A percentile compares a stretch with the other conserved stretches of the same genome.
Conservation (phyloP, 2,888 invertebrate species). For the Ectobius pallidus region DNA sequence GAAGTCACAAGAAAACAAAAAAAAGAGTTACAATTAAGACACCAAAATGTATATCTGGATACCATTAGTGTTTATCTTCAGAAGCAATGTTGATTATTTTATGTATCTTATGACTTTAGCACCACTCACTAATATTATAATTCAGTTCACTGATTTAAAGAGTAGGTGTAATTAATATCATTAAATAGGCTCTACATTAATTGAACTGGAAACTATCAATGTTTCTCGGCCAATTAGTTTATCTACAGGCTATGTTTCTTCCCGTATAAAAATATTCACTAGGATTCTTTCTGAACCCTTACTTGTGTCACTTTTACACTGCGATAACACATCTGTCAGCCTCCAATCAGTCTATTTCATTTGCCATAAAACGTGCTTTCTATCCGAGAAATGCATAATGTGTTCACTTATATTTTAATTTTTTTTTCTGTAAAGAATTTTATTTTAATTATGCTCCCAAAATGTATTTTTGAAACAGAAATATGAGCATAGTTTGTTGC, state of each 20-base stretch:
- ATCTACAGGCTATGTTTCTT: conserved; percentile 29
- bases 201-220: conserved; percentile 21
- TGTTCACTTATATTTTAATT: no score
- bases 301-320: conserved; percentile 16
- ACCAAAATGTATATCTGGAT: neutral
- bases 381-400: no score
- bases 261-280: conserved; percentile 31
- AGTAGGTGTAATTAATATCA: conserved; percentile 4
- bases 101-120: neutral
- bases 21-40: no score
- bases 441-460: no score
- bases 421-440: no score
- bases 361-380: neutral
- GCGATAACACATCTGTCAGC: neutral
- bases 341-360: conserved; percentile 20
- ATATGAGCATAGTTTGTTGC: no score
- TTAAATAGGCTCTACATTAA: conserved; percentile 15
- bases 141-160: neutral
- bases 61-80: neutral
- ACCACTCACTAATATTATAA: neutral
- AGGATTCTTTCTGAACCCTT: conserved; percentile 19
- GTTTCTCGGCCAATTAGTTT: conserved; percentile 24
- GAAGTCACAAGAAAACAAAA: neutral
- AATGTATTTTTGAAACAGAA: no score
- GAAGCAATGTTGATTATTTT: neutral